Evolutionary conservation across 2,888 invertebrate species (phyloP).

Genomic region (Mesorhabditis spiculigera): DNA sequence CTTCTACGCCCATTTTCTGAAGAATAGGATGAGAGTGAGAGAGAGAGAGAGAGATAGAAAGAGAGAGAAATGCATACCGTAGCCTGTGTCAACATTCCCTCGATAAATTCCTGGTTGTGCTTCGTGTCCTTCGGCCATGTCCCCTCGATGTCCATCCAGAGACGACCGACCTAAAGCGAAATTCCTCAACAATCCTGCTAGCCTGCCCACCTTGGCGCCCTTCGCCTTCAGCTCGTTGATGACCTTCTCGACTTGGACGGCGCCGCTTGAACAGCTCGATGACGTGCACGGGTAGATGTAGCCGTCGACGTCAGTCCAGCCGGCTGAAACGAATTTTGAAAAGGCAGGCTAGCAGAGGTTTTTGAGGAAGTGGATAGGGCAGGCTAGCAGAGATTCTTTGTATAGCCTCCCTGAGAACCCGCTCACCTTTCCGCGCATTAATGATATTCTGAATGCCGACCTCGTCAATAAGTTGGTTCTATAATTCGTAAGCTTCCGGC

Average conservation of each 20-base stretch:
- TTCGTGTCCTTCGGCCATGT: slow-evolving; percentile 15
- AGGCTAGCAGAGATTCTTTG: too few species aligned
- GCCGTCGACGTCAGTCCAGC: slow-evolving; percentile 25
- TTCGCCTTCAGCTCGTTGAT: slow-evolving; percentile 13
- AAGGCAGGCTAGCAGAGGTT: too few species aligned
- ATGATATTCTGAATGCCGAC: slow-evolving; percentile 39
- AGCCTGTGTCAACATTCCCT: slow-evolving; percentile 14
- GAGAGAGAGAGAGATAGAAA: slow-evolving; percentile 7
- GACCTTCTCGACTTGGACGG: slow-evolving; percentile 21
- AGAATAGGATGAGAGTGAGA: neutral
- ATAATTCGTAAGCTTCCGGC: neutral
- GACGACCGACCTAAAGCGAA: neutral
- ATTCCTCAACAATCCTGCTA: slow-evolving; percentile 3
- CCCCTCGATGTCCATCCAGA: slow-evolving; percentile 14
- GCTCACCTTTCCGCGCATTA: slow-evolving; percentile 29
- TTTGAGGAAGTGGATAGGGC: too few species aligned
- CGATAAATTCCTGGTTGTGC: slow-evolving; percentile 14
- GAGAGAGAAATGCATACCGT: slow-evolving; percentile 5
- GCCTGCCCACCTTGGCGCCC: slow-evolving; percentile 21
- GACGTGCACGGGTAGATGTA: slow-evolving; percentile 33
- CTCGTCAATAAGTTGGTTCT: slow-evolving; percentile 15
- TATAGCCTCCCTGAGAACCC: too few species aligned
- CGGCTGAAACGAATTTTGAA: slow-evolving; percentile 12
- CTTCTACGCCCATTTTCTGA: slow-evolving; percentile 15
- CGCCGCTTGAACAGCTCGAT: slow-evolving; percentile 21